Evolutionary conservation across 2,888 invertebrate genomes (phyloP).

Genomic region (Macrophya annulata): DNA sequence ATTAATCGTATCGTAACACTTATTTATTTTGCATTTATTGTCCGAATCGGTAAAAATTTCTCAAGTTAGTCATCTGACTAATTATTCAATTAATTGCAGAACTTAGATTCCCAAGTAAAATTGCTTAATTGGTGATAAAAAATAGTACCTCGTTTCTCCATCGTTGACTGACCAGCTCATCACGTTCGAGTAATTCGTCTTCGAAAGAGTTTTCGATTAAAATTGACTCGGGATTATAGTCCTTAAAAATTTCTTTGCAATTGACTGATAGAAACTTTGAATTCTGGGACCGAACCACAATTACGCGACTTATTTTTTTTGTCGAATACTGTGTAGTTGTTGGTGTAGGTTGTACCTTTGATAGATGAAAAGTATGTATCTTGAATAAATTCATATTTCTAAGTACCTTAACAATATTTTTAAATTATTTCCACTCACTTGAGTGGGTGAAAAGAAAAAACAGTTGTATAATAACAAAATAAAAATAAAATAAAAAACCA

Average conservation of each 20-base stretch:
- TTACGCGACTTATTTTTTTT: neutral
- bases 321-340: neutral
- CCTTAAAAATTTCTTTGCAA: neutral
- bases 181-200: neutral
- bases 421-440: neutral
- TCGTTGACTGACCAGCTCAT: neutral
- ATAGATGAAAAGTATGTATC: neutral
- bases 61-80: neutral
- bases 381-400: neutral
- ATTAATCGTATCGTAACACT: neutral
- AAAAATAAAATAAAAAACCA: too few relatives aligned
- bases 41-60: neutral
- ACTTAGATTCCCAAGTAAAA: neutral
- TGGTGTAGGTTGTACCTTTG: neutral
- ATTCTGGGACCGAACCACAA: neutral
- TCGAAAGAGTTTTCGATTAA: neutral
- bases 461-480: neutral
- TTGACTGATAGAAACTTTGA: neutral
- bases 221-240: neutral
- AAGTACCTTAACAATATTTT: neutral
- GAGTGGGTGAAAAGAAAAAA: neutral
- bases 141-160: neutral
- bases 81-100: neutral
- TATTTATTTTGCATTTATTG: neutral
- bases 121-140: neutral